Evolutionary conservation across 2,113 vertebrate species (phyloP), one percentile per base, ranked within the genome.

Genomic region (Fregata magnificens): DNA sequence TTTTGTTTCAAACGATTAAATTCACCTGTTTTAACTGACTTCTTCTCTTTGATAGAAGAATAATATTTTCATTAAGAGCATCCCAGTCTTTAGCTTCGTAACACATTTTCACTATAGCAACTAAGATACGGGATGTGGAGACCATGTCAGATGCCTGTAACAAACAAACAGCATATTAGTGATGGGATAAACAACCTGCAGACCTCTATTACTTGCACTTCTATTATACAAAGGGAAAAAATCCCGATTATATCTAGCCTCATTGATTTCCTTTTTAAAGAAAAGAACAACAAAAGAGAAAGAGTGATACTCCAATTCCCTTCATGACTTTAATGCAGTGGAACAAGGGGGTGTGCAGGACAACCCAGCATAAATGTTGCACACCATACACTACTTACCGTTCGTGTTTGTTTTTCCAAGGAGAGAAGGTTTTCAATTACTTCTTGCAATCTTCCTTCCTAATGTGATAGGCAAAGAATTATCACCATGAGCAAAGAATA

Each of bases 381-480:
- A 65, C 17, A n/a, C 18, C 26, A 10, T 9, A 13, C 20, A 63
- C 16, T 66, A 98, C 99, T 98, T 96, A 99, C 99, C 61, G 99
- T 99, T 87, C 99, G 99, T 5, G 99, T 99, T 97, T 99, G 99
- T 92, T 99, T 99, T 96, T 99, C 99, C 98, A 99, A 94, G 77
- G 99, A 99, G 29, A 99, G 98, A 95, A 99, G 98, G 67, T 98
- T 99, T 95, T 99, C 99, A 81, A 99, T 98, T 32, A 99, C 99
- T 98, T 99, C 99, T 92, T 99, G 99, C 76, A 99, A 98, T 92
- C 99, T 99, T 93, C 99, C 99, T 96, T 99, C 99, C 99, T 99
- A 97, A 79, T 93, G 96, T 5, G 66, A 90, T 9, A 96, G 6
- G 76, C 42, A 96, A 84, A 90, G n/a, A 95, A 72, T 93, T 49